phyloP scores from a whole-genome alignment of 2,797 vertebrate species.

The Labeo calbasu region DNA sequence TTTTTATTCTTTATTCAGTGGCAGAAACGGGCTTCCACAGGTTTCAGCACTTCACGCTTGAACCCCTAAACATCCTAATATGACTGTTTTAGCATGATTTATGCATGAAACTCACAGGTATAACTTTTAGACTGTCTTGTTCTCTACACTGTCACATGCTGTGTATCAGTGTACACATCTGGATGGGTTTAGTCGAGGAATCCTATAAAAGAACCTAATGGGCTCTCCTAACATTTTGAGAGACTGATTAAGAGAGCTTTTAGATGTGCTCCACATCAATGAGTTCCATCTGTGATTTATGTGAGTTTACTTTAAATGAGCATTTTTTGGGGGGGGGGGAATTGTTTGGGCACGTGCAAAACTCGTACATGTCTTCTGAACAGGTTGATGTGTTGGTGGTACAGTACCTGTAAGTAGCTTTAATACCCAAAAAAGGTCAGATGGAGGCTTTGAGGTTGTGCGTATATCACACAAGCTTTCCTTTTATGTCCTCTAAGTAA shows the following conservation, averaged over 20 bases:
- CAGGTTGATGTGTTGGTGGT: slow-evolving; percentile 42
- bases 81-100: background rate
- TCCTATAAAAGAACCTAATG: slow-evolving; percentile 78
- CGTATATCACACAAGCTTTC: slow-evolving; percentile 14
- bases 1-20: too few relatives aligned
- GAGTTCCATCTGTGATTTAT: slow-evolving; percentile 74
- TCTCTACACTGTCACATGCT: slow-evolving; percentile 66
- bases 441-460: background rate
- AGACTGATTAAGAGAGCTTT: slow-evolving; percentile 76
- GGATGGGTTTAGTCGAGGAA: slow-evolving; percentile 76
- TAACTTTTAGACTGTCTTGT: slow-evolving; percentile 50
- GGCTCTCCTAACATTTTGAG: slow-evolving; percentile 72
- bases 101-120: slow-evolving; percentile 46
- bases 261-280: slow-evolving; percentile 73
- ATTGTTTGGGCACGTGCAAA: background rate
- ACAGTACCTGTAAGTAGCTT: background rate
- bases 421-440: slow-evolving; percentile 2
- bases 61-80: background rate
- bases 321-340: slow-evolving; percentile 61
- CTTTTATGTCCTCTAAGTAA: slow-evolving; percentile 43
- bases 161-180: slow-evolving; percentile 75
- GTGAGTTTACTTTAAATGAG: slow-evolving; percentile 63
- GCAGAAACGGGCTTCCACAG: too few relatives aligned
- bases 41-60: background rate
- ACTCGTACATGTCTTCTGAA: slow-evolving; percentile 17